Base-by-base conservation (phyloP, 37 sponge, comb jelly and placozoan species). In the Hormiphora californensis region DNA sequence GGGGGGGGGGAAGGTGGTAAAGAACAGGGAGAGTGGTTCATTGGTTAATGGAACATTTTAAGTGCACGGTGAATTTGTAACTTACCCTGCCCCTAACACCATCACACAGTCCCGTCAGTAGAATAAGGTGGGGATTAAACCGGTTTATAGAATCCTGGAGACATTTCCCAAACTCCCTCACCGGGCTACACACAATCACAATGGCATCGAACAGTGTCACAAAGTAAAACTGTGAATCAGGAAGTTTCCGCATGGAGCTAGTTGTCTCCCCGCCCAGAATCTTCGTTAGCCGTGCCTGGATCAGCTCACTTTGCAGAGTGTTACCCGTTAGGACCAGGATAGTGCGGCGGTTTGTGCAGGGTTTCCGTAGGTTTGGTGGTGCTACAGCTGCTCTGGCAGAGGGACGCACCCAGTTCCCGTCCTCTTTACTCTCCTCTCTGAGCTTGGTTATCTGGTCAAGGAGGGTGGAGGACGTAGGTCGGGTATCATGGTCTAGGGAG, bases 61-160 rank as follows among this genome's bases (percentile, higher is more conserved):
- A 49, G 9, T 9, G 15, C 9, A 49, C 15, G 15, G 15, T 17
- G 15, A 17, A 15, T 49, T 17, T 28, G 38, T 7, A 67, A 19
- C 36, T 5, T 67, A 73, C 81, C 81, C 43, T 73, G 12, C 81
- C 81, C 44, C 81, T 73, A 4, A 73, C 81, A 43, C 81, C 81
- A 73, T 73, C 46, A 28, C 81, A 73, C 19, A 73, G 41, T 19
- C 81, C 81, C 19, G 36, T 36, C 4, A 28, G 43, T 36, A 73
- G 40, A 40, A 73, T 46, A 1, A 73, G 38, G 23, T 73, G 81
- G 23, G 81, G 81, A 28, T 73, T 73, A 41, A 73, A 73, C 1
- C 81, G 81, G 25, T 73, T 73, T 25, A 73, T 73, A n/a, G 81
- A 73, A 46, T 73, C 81, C 22, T 73, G 81, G 28, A 73, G 23